Evolutionary conservation across 1,140 invertebrate genomes (phyloP), one percentile per base, ranked within the genome.

Genomic region (Coenobita brevimanus): DNA sequence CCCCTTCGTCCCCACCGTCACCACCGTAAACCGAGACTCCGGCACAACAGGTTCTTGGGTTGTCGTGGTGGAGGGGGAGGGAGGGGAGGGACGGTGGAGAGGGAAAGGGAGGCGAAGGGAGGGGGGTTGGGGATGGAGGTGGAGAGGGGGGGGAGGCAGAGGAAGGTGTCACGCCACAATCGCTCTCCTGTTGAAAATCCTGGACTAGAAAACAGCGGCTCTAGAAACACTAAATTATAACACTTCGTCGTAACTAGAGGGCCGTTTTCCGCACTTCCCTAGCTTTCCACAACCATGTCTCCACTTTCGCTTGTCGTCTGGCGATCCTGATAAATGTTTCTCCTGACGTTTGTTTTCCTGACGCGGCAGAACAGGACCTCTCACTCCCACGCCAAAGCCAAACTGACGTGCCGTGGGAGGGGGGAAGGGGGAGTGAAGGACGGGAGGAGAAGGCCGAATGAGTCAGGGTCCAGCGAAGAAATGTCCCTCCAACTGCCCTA

Each of bases 1-100:
- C 71, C 46, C 75, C 64, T 38, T 38, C 41, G 33, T 24, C 84
- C 62, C 43, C 50, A 41, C 79, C 84, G 73, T 80, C 84, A 79
- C 84, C 64, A 80, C 57, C 79, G 84, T 87, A 87, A 87, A 71
- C 46, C 50, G 84, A 87, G 50, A 87, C 84, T 64, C 46, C 69
- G 38, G 84, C 46, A 64, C 84, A 87, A 87, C 84, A 87, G 84
- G 84, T 87, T 87, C 60, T 41, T 54, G n/a, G 41, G 46, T 71
- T 69, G 69, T 43, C 21, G 69, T 36, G 33, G 50, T 64, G 54
- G 54, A 54, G 67, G 36, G 64, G 60, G 60, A 38, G 79, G 36
- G 30, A 21, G 57, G 69, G 50, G 43, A 76, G 69, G 76, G 82
- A 36, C 13, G 43, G 27, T 46, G 75, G 82, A 84, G 82, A 33